Conservation (phyloP, 1,140 invertebrate species). For the Heliothis virescens region DNA sequence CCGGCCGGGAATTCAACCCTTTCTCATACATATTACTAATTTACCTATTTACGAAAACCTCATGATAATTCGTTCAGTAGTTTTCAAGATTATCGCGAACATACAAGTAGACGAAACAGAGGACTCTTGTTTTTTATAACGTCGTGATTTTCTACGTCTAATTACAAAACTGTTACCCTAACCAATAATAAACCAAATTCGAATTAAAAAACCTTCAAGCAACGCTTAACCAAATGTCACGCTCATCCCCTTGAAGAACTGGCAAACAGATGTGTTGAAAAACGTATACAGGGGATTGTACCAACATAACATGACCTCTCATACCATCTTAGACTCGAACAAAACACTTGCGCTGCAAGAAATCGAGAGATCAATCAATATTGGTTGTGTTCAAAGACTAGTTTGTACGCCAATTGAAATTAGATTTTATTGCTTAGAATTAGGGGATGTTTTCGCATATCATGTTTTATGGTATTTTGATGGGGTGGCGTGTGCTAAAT, state of each 20-base stretch:
- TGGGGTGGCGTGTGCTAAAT: conserved; percentile 51
- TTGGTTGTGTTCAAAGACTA: not conserved
- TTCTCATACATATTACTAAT: no score
- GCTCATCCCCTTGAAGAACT: conserved; percentile 54
- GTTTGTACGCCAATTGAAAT: not conserved
- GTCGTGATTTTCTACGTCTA: not conserved
- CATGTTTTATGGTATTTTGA: conserved; percentile 29
- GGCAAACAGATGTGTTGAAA: conserved; percentile 59
- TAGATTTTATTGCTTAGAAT: not conserved
- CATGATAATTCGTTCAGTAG: no score
- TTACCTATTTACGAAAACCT: no score
- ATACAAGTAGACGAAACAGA: no score
- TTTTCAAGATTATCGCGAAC: no score
- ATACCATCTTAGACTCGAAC: not conserved
- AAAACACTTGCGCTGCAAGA: not conserved
- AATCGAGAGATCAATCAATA: conserved; percentile 28
- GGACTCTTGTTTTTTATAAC: not conserved
- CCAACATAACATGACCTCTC: conserved; percentile 2
- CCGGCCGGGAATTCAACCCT: no score
- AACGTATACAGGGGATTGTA: conserved; percentile 21
- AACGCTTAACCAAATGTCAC: conserved; percentile 65
- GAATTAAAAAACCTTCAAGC: conserved; percentile 61
- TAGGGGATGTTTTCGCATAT: conserved; percentile 44
- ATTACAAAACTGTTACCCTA: not conserved
- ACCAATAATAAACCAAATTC: not conserved